These are phyloP conservation scores for Troglohyphantes excavatus DNA, from an alignment of 2,888 invertebrate species.

Conservation along the genomic window DNA sequence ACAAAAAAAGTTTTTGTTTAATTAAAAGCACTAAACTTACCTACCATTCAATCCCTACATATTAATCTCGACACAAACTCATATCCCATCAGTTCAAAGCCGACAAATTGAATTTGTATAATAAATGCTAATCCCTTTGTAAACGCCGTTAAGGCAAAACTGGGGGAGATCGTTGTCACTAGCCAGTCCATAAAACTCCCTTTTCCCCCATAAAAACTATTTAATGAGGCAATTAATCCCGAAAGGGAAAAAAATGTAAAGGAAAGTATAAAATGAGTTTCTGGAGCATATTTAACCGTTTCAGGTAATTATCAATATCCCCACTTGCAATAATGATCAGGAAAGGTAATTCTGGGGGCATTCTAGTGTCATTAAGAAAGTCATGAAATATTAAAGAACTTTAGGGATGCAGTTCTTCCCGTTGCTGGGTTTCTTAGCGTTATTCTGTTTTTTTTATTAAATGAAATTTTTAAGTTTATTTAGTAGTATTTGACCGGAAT, in stretches of 20 bases:
- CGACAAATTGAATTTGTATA: background rate
- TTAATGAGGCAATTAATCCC: constrained; percentile 62
- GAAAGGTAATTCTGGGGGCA: background rate
- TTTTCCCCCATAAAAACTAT: constrained; percentile 12
- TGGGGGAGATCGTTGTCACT: background rate
- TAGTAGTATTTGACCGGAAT: no score
- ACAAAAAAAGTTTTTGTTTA: no score
- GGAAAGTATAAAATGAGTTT: constrained; percentile 15
- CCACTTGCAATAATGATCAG: constrained; percentile 29
- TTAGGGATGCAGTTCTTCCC: background rate
- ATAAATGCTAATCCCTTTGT: background rate
- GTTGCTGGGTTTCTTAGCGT: no score
- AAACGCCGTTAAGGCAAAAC: background rate
- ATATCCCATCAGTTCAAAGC: background rate
- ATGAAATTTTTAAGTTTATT: no score
- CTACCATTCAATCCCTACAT: no score
- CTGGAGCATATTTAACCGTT: constrained; percentile 9
- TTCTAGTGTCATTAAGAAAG: constrained; percentile 10
- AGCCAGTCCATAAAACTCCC: background rate
- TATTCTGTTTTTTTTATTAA: no score
- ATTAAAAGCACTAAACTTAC: no score
- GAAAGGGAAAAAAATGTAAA: constrained; percentile 23
- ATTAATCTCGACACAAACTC: background rate
- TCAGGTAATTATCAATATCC: constrained; percentile 25
- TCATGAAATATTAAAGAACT: background rate